Percentiles rank a stretch among this genome's conserved stretches.
These are phyloP conservation scores for Melanaphis sacchari DNA, from an alignment of 1,140 invertebrate species.

Conservation along the genomic window DNA sequence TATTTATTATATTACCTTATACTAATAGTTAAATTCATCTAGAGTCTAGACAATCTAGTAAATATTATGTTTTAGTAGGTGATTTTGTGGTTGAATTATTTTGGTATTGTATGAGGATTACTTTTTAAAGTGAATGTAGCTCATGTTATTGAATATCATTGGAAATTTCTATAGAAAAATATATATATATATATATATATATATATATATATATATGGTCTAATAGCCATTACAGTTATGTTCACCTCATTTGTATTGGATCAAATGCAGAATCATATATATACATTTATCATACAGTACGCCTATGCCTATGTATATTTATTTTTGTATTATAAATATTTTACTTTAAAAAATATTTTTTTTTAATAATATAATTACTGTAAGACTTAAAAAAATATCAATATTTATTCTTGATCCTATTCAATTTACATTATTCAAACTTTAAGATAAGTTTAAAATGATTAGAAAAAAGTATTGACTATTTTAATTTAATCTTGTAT, in stretches of 20 bases:
- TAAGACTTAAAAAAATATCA: too few species aligned
- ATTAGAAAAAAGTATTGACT: background rate
- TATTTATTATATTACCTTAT: background rate
- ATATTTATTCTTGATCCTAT: background rate
- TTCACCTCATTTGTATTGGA: constrained; percentile 49
- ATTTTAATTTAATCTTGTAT: background rate
- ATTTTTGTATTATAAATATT: background rate
- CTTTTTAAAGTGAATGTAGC: background rate
- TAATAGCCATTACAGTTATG: constrained; percentile 38
- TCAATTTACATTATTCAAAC: background rate
- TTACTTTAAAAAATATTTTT: background rate
- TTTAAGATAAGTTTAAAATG: background rate
- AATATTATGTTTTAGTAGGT: background rate
- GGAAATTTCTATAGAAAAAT: background rate
- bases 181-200: background rate
- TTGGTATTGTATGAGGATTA: background rate
- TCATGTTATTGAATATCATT: constrained; percentile 34
- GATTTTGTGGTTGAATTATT: constrained; percentile 30
- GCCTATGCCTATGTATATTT: background rate
- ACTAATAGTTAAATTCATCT: background rate
- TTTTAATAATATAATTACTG: too few species aligned
- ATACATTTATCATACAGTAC: background rate
- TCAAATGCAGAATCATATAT: background rate
- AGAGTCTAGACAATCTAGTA: background rate
- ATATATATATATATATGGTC: background rate